These are phyloP conservation scores for Tillus elongatus DNA, from an alignment of 2,888 invertebrate genomes.

Conservation along the genomic window DNA sequence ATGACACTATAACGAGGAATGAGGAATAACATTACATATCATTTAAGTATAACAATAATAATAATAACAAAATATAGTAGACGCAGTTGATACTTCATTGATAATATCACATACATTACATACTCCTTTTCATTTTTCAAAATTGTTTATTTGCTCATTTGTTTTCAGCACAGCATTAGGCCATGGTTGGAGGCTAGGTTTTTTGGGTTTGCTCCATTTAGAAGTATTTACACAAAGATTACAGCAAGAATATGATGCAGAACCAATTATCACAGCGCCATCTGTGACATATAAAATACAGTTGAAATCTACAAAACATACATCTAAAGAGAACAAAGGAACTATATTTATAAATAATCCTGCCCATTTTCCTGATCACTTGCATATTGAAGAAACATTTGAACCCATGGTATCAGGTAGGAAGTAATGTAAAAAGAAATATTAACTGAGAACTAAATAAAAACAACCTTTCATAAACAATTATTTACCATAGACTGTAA, in stretches of 20 bases:
- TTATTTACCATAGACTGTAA: too few relatives aligned
- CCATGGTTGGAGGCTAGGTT: conserved; percentile 82
- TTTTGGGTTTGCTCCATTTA: conserved; percentile 76
- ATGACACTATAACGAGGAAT: too few relatives aligned
- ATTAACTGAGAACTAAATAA: background rate
- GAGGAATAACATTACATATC: too few relatives aligned
- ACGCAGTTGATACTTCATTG: too few relatives aligned
- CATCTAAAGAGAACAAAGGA: conserved; percentile 51
- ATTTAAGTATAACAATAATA: too few relatives aligned
- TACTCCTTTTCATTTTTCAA: background rate
- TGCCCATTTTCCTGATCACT: conserved; percentile 56
- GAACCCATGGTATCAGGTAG: conserved; percentile 80
- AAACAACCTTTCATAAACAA: too few relatives aligned
- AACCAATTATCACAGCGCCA: conserved; percentile 75
- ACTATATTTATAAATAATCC: conserved; percentile 68
- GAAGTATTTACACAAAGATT: conserved; percentile 83
- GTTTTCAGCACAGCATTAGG: conserved; percentile 68
- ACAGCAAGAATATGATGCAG: conserved; percentile 74
- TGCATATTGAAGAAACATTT: conserved; percentile 62
- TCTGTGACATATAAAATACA: conserved; percentile 78
- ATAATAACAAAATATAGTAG: too few relatives aligned
- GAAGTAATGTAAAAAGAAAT: background rate
- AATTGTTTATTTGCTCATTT: conserved; percentile 8
- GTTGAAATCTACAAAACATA: conserved; percentile 63
- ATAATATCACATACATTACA: background rate